phyloP scores from a whole-genome alignment of 2,113 vertebrate species.

The Orientallactaga bullata region DNA sequence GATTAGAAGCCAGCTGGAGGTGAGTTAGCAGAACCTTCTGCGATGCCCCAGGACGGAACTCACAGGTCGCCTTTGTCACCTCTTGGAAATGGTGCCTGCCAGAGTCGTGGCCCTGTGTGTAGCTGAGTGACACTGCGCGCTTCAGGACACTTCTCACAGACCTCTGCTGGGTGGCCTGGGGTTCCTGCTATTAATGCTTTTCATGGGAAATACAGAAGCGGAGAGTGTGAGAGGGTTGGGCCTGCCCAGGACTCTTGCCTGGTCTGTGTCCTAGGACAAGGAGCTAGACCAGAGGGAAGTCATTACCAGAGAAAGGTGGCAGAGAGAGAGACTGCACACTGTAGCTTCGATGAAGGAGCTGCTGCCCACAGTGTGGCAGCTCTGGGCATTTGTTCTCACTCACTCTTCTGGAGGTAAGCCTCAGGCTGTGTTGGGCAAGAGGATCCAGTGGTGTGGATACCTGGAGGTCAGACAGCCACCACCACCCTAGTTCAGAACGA shows the following conservation, averaged over 20 bases:
- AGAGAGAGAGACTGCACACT: not conserved
- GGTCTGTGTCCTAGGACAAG: not conserved
- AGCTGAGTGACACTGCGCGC: not conserved
- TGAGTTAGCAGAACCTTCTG: not conserved
- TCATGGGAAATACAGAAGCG: not conserved
- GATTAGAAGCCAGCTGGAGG: not conserved
- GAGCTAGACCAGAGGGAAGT: not conserved
- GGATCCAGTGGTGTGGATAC: not conserved
- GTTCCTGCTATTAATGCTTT: not conserved
- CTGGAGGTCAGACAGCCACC: not conserved
- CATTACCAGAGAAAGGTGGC: not conserved
- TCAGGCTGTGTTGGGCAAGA: not conserved
- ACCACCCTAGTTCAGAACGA: rapidly evolving
- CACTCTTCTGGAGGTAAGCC: rapidly evolving
- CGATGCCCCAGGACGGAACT: not conserved
- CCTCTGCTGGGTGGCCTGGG: not conserved
- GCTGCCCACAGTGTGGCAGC: not conserved
- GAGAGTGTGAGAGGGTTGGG: not conserved
- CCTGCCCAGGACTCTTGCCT: not conserved
- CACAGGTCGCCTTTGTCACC: rapidly evolving
- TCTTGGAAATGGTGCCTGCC: not conserved
- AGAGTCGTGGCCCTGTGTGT: not conserved
- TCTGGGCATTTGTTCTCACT: not conserved
- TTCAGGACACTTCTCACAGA: not conserved
- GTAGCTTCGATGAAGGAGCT: not conserved